Conservation (phyloP, 2,888 invertebrate species). For the Xestia sexstrigata region DNA sequence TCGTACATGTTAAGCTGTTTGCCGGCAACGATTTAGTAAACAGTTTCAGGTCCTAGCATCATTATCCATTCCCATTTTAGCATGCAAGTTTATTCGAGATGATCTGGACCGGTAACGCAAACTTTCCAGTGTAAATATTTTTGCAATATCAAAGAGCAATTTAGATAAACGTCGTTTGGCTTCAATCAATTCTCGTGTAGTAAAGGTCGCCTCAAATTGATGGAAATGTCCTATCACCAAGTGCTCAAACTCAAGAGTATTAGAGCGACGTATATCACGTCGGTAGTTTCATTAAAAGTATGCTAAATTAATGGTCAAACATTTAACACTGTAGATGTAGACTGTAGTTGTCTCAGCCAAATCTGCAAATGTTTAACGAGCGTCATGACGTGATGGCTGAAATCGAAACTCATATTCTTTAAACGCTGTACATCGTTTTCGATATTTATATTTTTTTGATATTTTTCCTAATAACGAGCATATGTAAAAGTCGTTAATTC, state of each 20-base stretch:
- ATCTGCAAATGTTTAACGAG: conserved; percentile 55
- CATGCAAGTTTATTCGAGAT: conserved; percentile 47
- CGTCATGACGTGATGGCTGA: conserved; percentile 24
- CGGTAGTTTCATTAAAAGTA: conserved; percentile 25
- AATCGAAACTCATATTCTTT: conserved; percentile 10
- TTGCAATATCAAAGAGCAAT: conserved; percentile 61
- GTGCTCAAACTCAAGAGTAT: conserved; percentile 20
- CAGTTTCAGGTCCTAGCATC: conserved; percentile 56
- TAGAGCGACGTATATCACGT: conserved; percentile 14
- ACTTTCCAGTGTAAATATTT: conserved; percentile 58
- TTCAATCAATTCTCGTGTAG: conserved; percentile 60
- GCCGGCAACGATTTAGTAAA: conserved; percentile 56
- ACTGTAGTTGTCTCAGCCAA: conserved; percentile 36
- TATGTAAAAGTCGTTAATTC: conserved; percentile 75
- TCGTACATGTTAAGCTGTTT: conserved; percentile 31
- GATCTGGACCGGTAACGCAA: conserved; percentile 50
- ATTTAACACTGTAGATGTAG: conserved; percentile 24
- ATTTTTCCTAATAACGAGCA: conserved; percentile 70
- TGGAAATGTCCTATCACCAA: conserved; percentile 30
- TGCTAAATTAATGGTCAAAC: conserved; percentile 45
- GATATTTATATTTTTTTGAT: too few species aligned
- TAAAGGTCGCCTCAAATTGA: conserved; percentile 37
- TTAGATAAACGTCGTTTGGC: conserved; percentile 54
- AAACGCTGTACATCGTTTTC: conserved; percentile 49
- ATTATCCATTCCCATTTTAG: conserved; percentile 56